Conservation (phyloP, 35 echinoderm and acorn worm species). For the Ptychodera flava region DNA sequence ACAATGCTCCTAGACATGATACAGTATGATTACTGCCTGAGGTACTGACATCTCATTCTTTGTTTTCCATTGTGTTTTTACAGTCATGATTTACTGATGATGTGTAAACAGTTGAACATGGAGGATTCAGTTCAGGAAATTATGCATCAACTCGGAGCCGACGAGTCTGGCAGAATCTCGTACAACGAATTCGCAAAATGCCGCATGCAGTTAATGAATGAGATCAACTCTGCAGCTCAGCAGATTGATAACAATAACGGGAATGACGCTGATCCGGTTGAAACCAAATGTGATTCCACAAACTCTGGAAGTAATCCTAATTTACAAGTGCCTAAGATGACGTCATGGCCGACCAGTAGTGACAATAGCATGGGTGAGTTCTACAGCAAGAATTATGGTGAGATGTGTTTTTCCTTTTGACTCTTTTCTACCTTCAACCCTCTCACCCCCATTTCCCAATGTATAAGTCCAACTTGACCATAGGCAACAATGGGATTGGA, state of each 20-base stretch:
- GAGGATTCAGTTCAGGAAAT: slow-evolving; percentile 47
- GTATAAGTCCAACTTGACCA: too few species aligned
- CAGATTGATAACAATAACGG: background rate
- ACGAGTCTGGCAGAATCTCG: slow-evolving; percentile 46
- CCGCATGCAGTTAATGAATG: slow-evolving; percentile 40
- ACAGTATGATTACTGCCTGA: too few species aligned
- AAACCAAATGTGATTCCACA: slow-evolving; percentile 19
- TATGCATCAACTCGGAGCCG: slow-evolving; percentile 60
- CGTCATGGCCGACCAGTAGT: slow-evolving; percentile 61
- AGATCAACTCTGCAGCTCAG: slow-evolving; percentile 22
- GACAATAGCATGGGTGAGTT: slow-evolving; percentile 51
- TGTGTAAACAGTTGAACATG: slow-evolving; percentile 71
- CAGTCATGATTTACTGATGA: slow-evolving; percentile 59
- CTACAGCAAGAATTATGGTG: background rate
- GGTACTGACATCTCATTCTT: too few species aligned
- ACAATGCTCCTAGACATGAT: too few species aligned
- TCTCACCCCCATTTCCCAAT: too few species aligned
- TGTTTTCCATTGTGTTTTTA: too few species aligned
- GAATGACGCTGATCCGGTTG: background rate
- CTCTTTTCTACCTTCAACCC: too few species aligned
- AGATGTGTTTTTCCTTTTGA: background rate
- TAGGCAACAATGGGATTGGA: too few species aligned
- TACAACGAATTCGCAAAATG: slow-evolving; percentile 50
- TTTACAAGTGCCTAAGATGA: slow-evolving; percentile 29
- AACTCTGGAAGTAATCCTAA: slow-evolving; percentile 48